Percentiles rank a stretch among this genome's conserved stretches.
Evolutionary conservation across 2,888 invertebrate genomes (phyloP).

Genomic region (Fragum fragum): DNA sequence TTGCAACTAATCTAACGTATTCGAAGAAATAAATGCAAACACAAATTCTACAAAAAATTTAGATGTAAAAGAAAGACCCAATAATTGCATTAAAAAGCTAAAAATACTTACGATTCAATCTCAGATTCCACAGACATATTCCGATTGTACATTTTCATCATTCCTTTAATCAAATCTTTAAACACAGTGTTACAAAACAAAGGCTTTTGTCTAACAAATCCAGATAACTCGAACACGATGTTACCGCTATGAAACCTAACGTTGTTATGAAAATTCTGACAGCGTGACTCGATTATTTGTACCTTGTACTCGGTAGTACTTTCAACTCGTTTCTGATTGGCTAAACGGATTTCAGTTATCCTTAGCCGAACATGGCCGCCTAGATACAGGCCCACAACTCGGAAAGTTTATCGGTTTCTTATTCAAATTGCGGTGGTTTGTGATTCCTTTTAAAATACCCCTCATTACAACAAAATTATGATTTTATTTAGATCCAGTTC

Average conservation of each 20-base stretch:
- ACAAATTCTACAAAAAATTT: neutral
- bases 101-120: conserved; percentile 55
- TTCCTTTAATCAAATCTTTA: conserved; percentile 1
- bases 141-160: conserved; percentile 49
- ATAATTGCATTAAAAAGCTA: neutral
- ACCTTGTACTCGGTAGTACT: conserved; percentile 43
- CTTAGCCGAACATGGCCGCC: conserved; percentile 5
- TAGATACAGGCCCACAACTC: neutral
- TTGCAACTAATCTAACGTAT: too few species aligned
- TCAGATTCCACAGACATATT: conserved; percentile 60
- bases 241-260: neutral
- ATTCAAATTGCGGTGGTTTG: too few species aligned
- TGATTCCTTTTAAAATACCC: too few species aligned
- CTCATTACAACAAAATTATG: too few species aligned
- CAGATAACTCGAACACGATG: conserved; percentile 8
- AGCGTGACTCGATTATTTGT: conserved; percentile 39
- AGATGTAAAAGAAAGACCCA: neutral
- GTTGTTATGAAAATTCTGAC: conserved; percentile 34
- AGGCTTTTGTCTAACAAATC: neutral
- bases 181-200: neutral
- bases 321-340: conserved; percentile 51
- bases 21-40: neutral
- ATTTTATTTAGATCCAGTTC: too few species aligned
- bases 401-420: neutral
- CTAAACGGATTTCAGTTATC: conserved; percentile 12